A percentile compares a stretch with the other conserved stretches of the same genome.
These are phyloP conservation scores for Prunella himalayana DNA, from an alignment of 2,113 vertebrate species.

Conservation along the genomic window DNA sequence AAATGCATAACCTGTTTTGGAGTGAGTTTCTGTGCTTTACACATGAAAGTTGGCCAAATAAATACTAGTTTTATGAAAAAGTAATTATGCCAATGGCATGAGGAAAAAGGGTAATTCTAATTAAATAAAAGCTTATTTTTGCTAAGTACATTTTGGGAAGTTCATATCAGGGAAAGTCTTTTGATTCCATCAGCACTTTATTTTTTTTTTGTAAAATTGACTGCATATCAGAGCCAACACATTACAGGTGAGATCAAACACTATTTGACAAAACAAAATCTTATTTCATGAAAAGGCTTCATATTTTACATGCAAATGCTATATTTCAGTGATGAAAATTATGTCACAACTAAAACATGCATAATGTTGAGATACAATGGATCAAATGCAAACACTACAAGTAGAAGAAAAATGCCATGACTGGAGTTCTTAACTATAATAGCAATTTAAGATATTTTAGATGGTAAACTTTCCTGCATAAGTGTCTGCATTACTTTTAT, in stretches of 20 bases:
- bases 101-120: not conserved
- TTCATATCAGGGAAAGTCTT: not conserved
- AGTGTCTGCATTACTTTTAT: slow-evolving; percentile 69
- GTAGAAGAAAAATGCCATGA: not conserved
- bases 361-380: not conserved
- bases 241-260: not conserved
- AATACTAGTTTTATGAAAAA: not conserved
- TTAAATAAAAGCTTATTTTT: not conserved
- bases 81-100: not conserved
- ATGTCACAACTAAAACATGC: not conserved
- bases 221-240: not conserved
- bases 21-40: not conserved
- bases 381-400: not conserved
- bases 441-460: slow-evolving; percentile 76
- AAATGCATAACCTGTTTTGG: not conserved
- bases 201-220: not conserved
- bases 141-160: not conserved
- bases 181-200: not conserved
- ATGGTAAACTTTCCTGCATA: slow-evolving; percentile 76
- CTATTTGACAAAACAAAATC: not conserved
- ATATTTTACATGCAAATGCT: not conserved
- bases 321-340: not conserved
- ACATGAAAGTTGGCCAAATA: not conserved
- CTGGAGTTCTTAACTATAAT: slow-evolving; percentile 76
- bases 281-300: not conserved